These are phyloP conservation scores for Polymixis lichenea DNA, from an alignment of 2,888 invertebrate genomes.

Conservation along the genomic window DNA sequence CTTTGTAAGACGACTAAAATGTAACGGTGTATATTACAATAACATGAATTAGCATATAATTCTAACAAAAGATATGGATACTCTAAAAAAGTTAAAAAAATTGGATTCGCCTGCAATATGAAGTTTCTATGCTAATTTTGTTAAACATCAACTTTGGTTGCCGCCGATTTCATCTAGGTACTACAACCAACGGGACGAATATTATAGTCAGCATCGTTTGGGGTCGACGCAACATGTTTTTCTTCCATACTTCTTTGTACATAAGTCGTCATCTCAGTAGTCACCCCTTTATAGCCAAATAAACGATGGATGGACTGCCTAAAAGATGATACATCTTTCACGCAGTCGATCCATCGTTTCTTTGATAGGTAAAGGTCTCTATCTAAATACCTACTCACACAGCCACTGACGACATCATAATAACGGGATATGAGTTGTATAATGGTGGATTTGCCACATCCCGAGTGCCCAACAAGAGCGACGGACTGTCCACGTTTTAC, in stretches of 20 bases:
- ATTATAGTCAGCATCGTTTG: background rate
- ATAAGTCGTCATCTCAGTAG: background rate
- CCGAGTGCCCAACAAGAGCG: conserved; percentile 93
- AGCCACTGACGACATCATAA: conserved; percentile 81
- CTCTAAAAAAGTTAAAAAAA: background rate
- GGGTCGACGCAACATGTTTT: too few relatives aligned
- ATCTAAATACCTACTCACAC: conserved; percentile 61
- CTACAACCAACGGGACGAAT: background rate
- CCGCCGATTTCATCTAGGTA: background rate
- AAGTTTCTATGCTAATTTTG: background rate
- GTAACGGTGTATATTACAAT: too few relatives aligned
- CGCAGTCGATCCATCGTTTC: background rate
- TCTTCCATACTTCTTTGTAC: too few relatives aligned
- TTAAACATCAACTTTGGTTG: background rate
- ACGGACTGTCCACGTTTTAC: conserved; percentile 93
- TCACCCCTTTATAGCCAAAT: background rate
- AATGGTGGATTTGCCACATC: conserved; percentile 95
- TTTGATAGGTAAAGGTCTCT: background rate
- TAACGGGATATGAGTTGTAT: conserved; percentile 94
- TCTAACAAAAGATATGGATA: background rate
- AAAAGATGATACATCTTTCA: too few relatives aligned
- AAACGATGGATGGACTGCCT: background rate
- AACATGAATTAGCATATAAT: too few relatives aligned
- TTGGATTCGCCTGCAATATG: background rate
- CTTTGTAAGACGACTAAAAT: too few relatives aligned